phyloP scores from a whole-genome alignment of 1,140 invertebrate species.

The Panagrolaimus sp. region DNA sequence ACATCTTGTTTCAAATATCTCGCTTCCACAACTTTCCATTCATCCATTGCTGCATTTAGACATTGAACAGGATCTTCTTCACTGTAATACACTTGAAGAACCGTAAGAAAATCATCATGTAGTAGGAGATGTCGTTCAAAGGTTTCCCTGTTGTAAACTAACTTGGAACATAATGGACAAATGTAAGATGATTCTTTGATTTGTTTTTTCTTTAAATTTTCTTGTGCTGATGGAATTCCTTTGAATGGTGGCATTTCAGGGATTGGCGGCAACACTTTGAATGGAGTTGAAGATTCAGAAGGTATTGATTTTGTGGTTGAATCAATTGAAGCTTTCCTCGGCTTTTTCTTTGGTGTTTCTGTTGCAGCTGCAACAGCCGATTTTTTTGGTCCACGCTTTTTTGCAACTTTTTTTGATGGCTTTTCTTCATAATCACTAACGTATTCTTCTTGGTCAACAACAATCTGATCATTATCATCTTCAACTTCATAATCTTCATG shows the following conservation, averaged over 20 bases:
- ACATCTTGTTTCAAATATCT: no score
- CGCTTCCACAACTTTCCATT: no score
- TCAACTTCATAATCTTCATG: not conserved
- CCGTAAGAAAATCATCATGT: not conserved
- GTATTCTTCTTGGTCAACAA: not conserved
- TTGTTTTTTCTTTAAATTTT: not conserved
- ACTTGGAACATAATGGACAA: not conserved
- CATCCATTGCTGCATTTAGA: no score
- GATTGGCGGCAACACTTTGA: no score
- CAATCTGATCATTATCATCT: not conserved
- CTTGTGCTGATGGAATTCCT: not conserved
- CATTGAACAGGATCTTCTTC: not conserved
- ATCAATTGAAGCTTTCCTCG: not conserved
- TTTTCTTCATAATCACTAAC: not conserved
- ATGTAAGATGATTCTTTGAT: not conserved
- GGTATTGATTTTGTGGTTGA: not conserved
- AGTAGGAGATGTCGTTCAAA: slow-evolving; percentile 1
- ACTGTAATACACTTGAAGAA: not conserved
- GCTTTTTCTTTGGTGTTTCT: slow-evolving; percentile 1
- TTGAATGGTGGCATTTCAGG: not conserved
- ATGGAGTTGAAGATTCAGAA: no score
- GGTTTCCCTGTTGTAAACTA: not conserved
- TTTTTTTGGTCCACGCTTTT: not conserved
- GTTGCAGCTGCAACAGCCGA: not conserved
- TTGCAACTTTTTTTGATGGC: not conserved